Percentiles rank a stretch among this genome's conserved stretches.
phyloP scores from a whole-genome alignment of 2,113 vertebrate genomes.

The Oriolus oriolus region DNA sequence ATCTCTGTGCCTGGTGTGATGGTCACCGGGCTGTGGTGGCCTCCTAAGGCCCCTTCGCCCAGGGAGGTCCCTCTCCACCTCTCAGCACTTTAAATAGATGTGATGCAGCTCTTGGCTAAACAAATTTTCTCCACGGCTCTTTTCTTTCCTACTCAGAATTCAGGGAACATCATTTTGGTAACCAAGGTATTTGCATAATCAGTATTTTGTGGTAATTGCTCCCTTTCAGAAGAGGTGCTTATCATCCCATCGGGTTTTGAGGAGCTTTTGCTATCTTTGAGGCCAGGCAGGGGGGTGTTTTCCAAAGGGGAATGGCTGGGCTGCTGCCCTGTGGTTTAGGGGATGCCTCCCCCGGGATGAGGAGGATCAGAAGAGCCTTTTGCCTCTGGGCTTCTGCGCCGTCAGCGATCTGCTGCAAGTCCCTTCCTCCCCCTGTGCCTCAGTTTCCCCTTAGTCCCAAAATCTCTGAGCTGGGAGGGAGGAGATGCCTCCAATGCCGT shows the following conservation, averaged over 20 bases:
- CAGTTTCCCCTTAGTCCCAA: neutral
- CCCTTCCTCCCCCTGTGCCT: neutral
- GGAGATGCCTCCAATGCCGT: fast-evolving
- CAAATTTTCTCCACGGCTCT: neutral
- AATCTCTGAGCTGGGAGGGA: neutral
- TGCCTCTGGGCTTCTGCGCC: neutral
- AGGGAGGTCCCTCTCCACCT: neutral
- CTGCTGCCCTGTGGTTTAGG: neutral
- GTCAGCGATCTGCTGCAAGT: neutral
- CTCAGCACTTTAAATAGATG: neutral
- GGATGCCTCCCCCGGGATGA: fast-evolving
- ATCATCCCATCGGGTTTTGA: neutral
- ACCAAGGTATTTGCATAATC: slow-evolving; percentile 60
- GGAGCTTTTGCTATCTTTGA: neutral
- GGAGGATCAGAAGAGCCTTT: neutral
- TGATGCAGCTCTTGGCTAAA: neutral
- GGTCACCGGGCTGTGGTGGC: neutral
- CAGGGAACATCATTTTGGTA: slow-evolving; percentile 28
- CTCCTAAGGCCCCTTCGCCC: neutral
- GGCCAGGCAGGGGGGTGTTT: neutral
- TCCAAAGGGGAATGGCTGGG: neutral
- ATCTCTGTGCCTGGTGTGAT: neutral
- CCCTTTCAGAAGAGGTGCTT: slow-evolving; percentile 34
- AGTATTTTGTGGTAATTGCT: slow-evolving; percentile 46
- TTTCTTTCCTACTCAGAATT: slow-evolving; percentile 34